A percentile compares a stretch with the other conserved stretches of the same genome.
These are phyloP conservation scores for Abramis brama DNA, from an alignment of 2,113 vertebrate genomes.

Conservation along the genomic window DNA sequence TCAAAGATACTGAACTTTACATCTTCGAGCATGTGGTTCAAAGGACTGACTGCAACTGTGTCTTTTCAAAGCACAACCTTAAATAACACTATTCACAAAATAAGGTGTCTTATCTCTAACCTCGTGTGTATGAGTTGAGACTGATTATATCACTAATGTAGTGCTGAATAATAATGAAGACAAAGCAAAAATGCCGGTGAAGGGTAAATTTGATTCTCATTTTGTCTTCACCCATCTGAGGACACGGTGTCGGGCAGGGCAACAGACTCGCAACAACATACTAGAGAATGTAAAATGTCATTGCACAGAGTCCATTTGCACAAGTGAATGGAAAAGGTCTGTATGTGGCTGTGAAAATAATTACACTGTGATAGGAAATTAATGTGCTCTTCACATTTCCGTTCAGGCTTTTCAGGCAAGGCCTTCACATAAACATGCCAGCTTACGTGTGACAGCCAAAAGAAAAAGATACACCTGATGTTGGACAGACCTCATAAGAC, in stretches of 20 bases:
- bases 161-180: not conserved
- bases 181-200: not conserved
- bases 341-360: constrained; percentile 9
- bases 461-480: constrained; percentile 37
- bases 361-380: not conserved
- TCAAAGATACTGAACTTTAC: not conserved
- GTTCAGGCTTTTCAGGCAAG: not conserved
- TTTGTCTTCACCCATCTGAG: not conserved
- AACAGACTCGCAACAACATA: not conserved
- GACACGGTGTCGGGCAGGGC: not conserved
- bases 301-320: not conserved
- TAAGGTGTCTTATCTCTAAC: constrained; percentile 3
- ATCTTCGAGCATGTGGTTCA: not conserved
- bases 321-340: constrained; percentile 5
- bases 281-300: not conserved
- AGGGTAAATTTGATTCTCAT: not conserved
- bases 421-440: constrained; percentile 20
- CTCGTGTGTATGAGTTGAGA: not conserved
- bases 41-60: not conserved
- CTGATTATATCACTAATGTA: not conserved
- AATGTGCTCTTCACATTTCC: constrained; percentile 10
- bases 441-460: constrained; percentile 5
- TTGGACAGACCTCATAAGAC: constrained; percentile 38
- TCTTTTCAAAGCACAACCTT: constrained; percentile 23
- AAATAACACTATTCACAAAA: constrained; percentile 43